phyloP scores from a whole-genome alignment of 2,113 vertebrate genomes.

The Ophthalmolycus amberensis region DNA sequence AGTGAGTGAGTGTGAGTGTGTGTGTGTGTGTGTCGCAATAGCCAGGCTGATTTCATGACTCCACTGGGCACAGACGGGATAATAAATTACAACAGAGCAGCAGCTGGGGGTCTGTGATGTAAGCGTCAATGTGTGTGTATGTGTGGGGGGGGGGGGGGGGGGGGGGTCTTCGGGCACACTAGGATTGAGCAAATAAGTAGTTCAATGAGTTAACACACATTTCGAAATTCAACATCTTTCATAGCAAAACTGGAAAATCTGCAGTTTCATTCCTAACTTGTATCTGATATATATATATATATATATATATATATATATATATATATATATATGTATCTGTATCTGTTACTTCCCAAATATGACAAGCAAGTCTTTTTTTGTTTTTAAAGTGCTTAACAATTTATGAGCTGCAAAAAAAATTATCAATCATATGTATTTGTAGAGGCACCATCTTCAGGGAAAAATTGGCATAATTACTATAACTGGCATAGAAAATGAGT shows the following conservation, averaged over 20 bases:
- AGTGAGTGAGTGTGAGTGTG: conserved; percentile 42
- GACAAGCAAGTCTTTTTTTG: background rate
- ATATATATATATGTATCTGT: no score
- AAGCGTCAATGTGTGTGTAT: conserved; percentile 27
- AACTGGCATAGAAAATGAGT: conserved; percentile 7
- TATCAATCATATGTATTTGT: background rate
- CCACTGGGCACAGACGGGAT: conserved; percentile 76
- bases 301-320: no score
- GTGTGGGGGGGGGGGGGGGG: background rate
- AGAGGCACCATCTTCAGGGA: background rate
- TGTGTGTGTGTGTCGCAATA: conserved; percentile 55
- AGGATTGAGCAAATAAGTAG: conserved; percentile 34
- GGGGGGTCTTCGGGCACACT: background rate
- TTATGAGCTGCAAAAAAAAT: conserved; percentile 1
- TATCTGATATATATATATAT: background rate
- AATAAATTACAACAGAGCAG: conserved; percentile 79
- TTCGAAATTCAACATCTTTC: conserved; percentile 33
- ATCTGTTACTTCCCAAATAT: background rate
- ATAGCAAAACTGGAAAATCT: conserved; percentile 13
- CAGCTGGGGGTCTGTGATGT: conserved; percentile 78
- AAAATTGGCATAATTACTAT: conserved; percentile 26
- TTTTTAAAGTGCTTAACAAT: background rate
- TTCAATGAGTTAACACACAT: conserved; percentile 34
- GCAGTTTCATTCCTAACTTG: background rate
- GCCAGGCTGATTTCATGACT: conserved; percentile 79